These are phyloP conservation scores for Sinella curviseta DNA, from an alignment of 1,140 invertebrate species.

Conservation along the genomic window DNA sequence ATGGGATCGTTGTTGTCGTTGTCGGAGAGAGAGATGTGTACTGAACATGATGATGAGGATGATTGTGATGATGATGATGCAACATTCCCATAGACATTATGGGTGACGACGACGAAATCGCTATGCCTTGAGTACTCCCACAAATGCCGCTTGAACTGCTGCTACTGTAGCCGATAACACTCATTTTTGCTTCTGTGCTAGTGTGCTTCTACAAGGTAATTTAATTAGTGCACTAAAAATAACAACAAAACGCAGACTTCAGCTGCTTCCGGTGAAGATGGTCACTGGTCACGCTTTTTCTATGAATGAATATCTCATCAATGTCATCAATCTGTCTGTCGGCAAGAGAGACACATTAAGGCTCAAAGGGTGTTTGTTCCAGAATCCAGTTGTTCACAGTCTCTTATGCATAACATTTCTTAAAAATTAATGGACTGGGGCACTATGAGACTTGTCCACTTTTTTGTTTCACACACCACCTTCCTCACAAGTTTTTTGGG, in stretches of 20 bases:
- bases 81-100: not conserved
- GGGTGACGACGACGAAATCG: not conserved
- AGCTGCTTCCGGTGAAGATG: not conserved
- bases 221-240: not conserved
- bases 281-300: constrained; percentile 1
- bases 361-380: not conserved
- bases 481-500: no score
- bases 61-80: not conserved
- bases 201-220: no score
- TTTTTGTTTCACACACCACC: no score
- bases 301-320: not conserved
- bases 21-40: not conserved
- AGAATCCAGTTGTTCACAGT: no score
- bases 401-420: no score
- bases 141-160: not conserved
- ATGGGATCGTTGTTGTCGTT: not conserved
- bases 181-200: constrained; percentile 1
- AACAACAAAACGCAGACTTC: constrained; percentile 1
- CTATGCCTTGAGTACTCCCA: not conserved
- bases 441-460: not conserved
- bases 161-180: not conserved
- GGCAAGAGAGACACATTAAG: no score
- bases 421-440: no score
- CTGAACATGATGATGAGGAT: not conserved
- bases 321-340: not conserved